These are phyloP conservation scores for Drosophila saltans DNA, from an alignment of 1,140 invertebrate genomes.

Conservation along the genomic window DNA sequence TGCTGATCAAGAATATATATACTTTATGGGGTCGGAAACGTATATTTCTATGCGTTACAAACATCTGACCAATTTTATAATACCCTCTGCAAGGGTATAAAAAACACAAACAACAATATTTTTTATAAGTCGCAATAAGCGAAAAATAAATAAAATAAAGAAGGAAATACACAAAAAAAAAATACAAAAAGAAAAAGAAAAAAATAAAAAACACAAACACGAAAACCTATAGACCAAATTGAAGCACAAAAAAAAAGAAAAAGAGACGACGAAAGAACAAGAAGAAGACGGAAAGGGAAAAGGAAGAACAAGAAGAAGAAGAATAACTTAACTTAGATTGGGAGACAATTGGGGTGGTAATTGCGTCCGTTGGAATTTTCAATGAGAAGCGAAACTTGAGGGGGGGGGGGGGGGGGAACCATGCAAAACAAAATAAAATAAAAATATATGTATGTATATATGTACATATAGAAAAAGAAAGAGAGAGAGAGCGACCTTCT, in stretches of 20 bases:
- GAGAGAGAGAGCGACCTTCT: slow-evolving; percentile 23
- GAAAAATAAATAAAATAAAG: slow-evolving; percentile 63
- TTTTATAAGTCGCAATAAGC: slow-evolving; percentile 76
- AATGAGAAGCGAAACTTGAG: slow-evolving; percentile 33
- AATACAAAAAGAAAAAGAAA: slow-evolving; percentile 34
- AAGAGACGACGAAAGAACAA: background rate
- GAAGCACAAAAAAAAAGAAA: slow-evolving; percentile 25
- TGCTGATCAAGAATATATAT: too few species aligned
- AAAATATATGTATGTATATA: too few species aligned
- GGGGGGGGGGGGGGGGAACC: too few species aligned
- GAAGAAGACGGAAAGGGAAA: background rate
- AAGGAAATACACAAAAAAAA: slow-evolving; percentile 33
- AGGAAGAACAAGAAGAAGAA: background rate
- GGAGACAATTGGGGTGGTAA: slow-evolving; percentile 70
- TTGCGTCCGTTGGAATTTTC: slow-evolving; percentile 58
- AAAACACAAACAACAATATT: slow-evolving; percentile 47
- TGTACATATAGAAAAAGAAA: slow-evolving; percentile 13
- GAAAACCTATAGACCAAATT: background rate
- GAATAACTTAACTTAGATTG: slow-evolving; percentile 38
- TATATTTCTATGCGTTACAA: too few species aligned
- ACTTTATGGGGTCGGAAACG: too few species aligned
- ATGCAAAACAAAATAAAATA: background rate
- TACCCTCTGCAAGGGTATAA: too few species aligned
- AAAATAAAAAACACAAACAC: slow-evolving; percentile 29
- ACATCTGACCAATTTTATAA: too few species aligned